Conservation (phyloP, 2,797 vertebrate genomes). For the Oophaga sylvatica region DNA sequence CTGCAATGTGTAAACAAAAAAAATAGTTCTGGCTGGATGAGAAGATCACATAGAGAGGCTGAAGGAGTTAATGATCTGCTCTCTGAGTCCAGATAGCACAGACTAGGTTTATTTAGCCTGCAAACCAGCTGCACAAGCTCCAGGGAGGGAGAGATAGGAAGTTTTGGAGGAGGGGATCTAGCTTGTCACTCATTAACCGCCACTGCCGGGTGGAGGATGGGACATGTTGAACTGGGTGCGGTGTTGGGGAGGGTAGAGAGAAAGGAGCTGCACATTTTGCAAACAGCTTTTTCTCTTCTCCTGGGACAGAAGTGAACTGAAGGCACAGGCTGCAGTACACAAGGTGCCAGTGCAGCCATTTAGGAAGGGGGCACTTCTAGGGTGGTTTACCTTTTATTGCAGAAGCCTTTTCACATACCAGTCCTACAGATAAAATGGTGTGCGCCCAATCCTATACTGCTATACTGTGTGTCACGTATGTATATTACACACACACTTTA, state of each 20-base stretch:
- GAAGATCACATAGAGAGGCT: not conserved
- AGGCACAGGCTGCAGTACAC: not conserved
- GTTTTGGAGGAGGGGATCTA: slow-evolving; percentile 44
- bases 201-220: slow-evolving; percentile 52
- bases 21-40: not conserved
- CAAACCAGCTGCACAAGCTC: slow-evolving; percentile 60
- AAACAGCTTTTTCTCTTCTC: slow-evolving; percentile 28
- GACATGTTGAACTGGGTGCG: slow-evolving; percentile 44
- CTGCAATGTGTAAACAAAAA: not conserved
- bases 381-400: no score
- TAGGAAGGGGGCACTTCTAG: not conserved
- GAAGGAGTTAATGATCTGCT: slow-evolving; percentile 56
- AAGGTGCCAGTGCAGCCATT: not conserved
- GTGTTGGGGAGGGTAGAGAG: slow-evolving; percentile 9
- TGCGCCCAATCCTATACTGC: not conserved
- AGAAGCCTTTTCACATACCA: no score
- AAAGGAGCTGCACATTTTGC: slow-evolving; percentile 29
- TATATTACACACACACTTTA: no score
- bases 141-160: slow-evolving; percentile 59
- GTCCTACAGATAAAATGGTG: not conserved
- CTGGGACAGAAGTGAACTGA: slow-evolving; percentile 22
- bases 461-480: no score
- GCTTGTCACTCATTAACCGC: slow-evolving; percentile 59
- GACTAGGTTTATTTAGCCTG: slow-evolving; percentile 56
- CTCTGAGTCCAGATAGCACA: slow-evolving; percentile 49